These are phyloP conservation scores for Tineola bisselliella DNA, from an alignment of 2,888 invertebrate genomes.

Conservation along the genomic window DNA sequence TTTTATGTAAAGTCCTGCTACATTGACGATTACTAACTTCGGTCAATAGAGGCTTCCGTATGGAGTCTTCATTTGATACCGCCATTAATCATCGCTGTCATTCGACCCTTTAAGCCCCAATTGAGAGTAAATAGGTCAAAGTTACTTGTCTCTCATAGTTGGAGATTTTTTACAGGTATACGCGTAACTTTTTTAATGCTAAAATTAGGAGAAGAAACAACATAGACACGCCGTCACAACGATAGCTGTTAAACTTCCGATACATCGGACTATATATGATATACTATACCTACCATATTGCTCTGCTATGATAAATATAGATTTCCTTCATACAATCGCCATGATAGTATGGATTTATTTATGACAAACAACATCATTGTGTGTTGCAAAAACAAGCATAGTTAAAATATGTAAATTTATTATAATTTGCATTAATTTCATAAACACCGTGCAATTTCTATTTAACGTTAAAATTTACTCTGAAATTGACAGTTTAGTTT, in stretches of 20 bases:
- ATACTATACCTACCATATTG: too few species aligned
- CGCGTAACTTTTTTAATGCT: too few species aligned
- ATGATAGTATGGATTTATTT: too few species aligned
- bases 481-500: neutral
- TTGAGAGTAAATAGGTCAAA: constrained; percentile 4
- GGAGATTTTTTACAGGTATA: neutral
- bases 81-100: constrained; percentile 41
- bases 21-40: neutral
- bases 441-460: neutral
- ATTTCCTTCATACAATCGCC: too few species aligned
- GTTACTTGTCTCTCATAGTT: neutral
- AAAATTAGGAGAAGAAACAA: too few species aligned
- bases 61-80: constrained; percentile 23
- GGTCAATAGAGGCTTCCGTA: neutral
- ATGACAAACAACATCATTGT: too few species aligned
- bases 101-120: constrained; percentile 11
- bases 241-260: too few species aligned
- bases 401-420: neutral
- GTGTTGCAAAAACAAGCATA: neutral
- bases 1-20: neutral
- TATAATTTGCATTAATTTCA: neutral
- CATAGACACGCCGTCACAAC: too few species aligned
- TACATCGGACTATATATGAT: too few species aligned
- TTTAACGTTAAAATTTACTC: neutral
- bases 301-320: too few species aligned